Evolutionary conservation across 2,888 invertebrate genomes (phyloP), one percentile per base, ranked within the genome.

Genomic region (Coleophora flavipennella): DNA sequence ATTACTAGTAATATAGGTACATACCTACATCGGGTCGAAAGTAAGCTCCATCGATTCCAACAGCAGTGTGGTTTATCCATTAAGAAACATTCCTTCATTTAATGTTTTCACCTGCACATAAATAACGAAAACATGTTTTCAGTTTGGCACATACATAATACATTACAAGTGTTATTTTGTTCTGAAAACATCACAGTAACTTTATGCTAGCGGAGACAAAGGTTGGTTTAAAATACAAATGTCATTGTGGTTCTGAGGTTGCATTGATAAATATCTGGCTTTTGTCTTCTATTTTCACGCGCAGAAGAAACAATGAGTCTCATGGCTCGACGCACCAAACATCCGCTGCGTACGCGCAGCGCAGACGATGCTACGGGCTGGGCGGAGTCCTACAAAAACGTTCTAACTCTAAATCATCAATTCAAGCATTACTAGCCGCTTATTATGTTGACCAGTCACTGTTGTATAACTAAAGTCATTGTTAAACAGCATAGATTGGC

Each of bases 231-330:
- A 34, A 39, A 25, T 26, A 32, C 8, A 41, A 38, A 44, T 51
- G 45, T 51, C 45, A 56, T 53, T 53, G 36, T 31, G 31, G 53
- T n/a, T n/a, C n/a, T 51, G 46, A 47, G 44, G 46, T 45, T 47
- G 45, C 49, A 46, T 55, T 53, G 55, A 57, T 60, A 59, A 57
- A 57, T 55, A 58, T 53, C 53, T 49, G 45, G 42, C 49, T 53
- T 50, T 39, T 39, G 39, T 39, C 33, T 11, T 34, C 39, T 51
- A 50, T 57, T 57, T 61, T 56, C 51, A 53, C 53, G 38, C 43
- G 41, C 41, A 50, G 48, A 54, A 50, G 56, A 57, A 62, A 63
- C 64, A 65, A 62, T 62, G 61, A 50, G 42, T 51, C 37, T 39
- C 40, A 41, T 48, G 29, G 29, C 29, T n/a, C 10, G 42, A 39